These are phyloP conservation scores for Enteromius trimaculatus DNA, from an alignment of 2,797 vertebrate genomes.

Conservation along the genomic window DNA sequence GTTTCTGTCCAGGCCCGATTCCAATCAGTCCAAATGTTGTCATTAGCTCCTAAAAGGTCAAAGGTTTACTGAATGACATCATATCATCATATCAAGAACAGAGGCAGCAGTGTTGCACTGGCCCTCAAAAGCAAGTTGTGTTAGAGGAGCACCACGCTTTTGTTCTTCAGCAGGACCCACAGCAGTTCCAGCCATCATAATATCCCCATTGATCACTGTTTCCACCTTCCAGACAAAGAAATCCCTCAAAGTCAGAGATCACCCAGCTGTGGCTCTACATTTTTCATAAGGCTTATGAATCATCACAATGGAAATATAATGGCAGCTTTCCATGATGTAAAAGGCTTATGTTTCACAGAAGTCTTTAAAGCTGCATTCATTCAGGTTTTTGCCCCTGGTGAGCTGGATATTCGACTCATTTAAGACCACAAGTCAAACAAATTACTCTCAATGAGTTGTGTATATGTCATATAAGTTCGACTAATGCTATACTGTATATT, in stretches of 20 bases:
- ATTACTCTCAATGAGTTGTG: constrained; percentile 24
- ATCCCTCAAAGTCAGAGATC: constrained; percentile 51
- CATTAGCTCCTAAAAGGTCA: constrained; percentile 57
- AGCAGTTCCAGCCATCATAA: constrained; percentile 48
- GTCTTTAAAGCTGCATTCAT: constrained; percentile 40
- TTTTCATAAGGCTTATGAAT: constrained; percentile 52
- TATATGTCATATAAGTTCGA: constrained; percentile 27
- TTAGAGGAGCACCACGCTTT: constrained; percentile 40
- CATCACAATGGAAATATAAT: constrained; percentile 54
- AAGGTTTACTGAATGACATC: constrained; percentile 53
- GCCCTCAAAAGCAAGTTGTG: constrained; percentile 18
- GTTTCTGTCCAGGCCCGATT: constrained; percentile 29
- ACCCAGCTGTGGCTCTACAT: constrained; percentile 33
- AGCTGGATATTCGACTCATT: neutral
- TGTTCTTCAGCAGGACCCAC: constrained; percentile 47
- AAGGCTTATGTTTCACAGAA: constrained; percentile 50
- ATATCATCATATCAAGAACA: constrained; percentile 53
- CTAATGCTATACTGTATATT: constrained; percentile 36
- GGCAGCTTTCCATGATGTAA: constrained; percentile 47
- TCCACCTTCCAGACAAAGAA: constrained; percentile 53
- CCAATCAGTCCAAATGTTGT: constrained; percentile 42
- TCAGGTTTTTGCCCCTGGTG: constrained; percentile 40
- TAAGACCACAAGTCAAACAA: constrained; percentile 30
- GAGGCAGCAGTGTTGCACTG: constrained; percentile 58
- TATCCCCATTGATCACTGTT: constrained; percentile 57